Evolutionary conservation across 2,113 vertebrate species (phyloP), one percentile per base, ranked within the genome.

Genomic region (Barbus barbus): DNA sequence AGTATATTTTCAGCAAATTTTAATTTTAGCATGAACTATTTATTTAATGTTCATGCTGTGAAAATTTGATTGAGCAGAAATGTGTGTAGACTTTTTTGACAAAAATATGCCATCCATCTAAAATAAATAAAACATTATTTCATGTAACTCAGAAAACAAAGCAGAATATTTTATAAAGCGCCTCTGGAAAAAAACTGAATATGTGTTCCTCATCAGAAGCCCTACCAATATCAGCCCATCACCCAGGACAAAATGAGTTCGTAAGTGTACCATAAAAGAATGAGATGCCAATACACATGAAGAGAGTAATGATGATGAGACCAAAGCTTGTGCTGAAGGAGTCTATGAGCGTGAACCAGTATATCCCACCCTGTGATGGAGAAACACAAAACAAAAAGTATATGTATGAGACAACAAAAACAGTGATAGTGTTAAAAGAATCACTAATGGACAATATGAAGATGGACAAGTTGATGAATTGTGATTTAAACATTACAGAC

Each of bases 311-410:
- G 93, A 96, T 95, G 92, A 96, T 95, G 91, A 96, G 95, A 83
- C 95, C 95, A 0, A 96, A 96, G 87, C 95, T 96, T 88, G 95
- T 95, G 92, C 93, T 94, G 94, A 95, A 96, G 71, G 95, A 93
- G 89, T 96, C 95, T 83, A 96, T 95, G 89, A 96, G 94, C 48
- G 95, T 96, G 90, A 96, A 95, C 95, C 95, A 96, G 92, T 95
- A 95, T 89, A 96, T 95, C n/a, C 95, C 95, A 81, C 95, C 95
- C 95, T 96, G 90, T 78, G 81, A 84, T 87, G 51, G 28, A 61
- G 56, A 91, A 81, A 92, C 72, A 88, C 14, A 83, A 51, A 51
- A 63, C 8, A 82, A 58, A 48, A 51, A 2, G 3, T 12, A 33
- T n/a, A 22, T n/a, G 24, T n/a, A n/a, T n/a, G n/a, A n/a, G n/a